Evolutionary conservation across 2,113 vertebrate genomes (phyloP).

Genomic region (Ochotona curzoniae): DNA sequence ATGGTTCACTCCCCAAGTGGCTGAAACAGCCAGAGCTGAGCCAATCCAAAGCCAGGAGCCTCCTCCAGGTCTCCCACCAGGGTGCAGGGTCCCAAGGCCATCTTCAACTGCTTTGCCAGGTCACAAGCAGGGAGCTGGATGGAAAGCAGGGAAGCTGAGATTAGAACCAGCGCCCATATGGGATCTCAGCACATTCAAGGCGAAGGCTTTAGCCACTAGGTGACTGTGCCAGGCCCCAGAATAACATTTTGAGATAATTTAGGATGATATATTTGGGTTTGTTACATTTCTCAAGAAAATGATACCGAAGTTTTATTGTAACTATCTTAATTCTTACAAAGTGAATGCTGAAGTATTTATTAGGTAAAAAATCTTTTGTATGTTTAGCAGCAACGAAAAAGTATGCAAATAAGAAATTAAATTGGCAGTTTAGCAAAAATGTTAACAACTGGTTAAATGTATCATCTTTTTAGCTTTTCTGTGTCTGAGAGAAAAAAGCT

Average conservation of each 20-base stretch:
- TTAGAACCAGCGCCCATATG: too few relatives aligned
- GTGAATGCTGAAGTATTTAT: slow-evolving; percentile 5
- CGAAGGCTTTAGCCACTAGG: too few relatives aligned
- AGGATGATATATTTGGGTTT: slow-evolving; percentile 41
- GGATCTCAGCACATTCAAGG: too few relatives aligned
- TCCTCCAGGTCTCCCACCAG: too few relatives aligned
- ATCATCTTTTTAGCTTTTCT: slow-evolving; percentile 25
- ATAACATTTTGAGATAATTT: background rate
- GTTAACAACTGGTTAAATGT: background rate
- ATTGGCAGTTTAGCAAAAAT: background rate
- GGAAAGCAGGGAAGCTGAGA: too few relatives aligned
- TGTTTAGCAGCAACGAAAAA: background rate
- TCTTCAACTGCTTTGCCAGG: too few relatives aligned
- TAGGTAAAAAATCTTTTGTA: background rate
- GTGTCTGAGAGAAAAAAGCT: background rate
- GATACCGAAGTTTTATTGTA: slow-evolving; percentile 14
- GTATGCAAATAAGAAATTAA: background rate
- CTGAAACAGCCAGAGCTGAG: too few relatives aligned
- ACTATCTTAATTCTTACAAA: slow-evolving; percentile 32
- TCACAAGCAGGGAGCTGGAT: too few relatives aligned
- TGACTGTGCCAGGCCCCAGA: too few relatives aligned
- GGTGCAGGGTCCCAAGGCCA: too few relatives aligned
- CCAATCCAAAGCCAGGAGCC: too few relatives aligned
- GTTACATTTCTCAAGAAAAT: slow-evolving; percentile 44
- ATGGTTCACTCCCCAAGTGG: too few relatives aligned